Evolutionary conservation across 2,113 vertebrate species (phyloP), one percentile per base, ranked within the genome.

Genomic region (Gyps fulvus): DNA sequence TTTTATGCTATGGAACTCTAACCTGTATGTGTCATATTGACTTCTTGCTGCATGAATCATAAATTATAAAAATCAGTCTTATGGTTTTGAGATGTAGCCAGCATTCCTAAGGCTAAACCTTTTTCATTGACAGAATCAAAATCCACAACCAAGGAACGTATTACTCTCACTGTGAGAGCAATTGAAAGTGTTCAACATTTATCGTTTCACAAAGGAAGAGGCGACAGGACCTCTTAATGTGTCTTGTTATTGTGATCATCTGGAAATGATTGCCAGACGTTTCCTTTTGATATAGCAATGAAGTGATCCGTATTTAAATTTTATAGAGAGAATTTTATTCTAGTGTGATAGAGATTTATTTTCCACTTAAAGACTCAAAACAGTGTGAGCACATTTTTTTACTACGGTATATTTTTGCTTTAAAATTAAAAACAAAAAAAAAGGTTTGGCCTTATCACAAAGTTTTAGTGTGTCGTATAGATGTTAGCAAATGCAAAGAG

Each of bases 301-400:
- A 95, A 97, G 97, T 96, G 97, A 98, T 97, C 97, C 94, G 69
- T 98, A 98, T 98, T 98, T 98, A 97, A 98, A 98, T 98, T 98
- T 98, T 98, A 98, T 98, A 98, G 98, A 98, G 92, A 98, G 95
- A 98, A 96, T 96, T 98, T 98, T 98, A 98, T 98, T 98, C 97
- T 98, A 98, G 97, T 96, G 97, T 96, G 97, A 98, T 97, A 98
- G 98, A 98, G 98, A 97, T 98, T 98, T 98, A 98, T 98, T 98
- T 98, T 98, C 98, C 97, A 98, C 97, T 90, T 97, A 95, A 97
- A 97, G 95, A 98, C 95, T 97, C 96, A 93, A 89, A 98, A 90
- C 23, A 21, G 93, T 95, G 95, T 95, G 95, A 97, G 90, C 91
- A 97, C 96, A 83, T 97, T 98, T 98, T 98, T 98, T 98, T 98